Evolutionary conservation across 2,113 vertebrate species (phyloP).

Genomic region (Neodon shergylaensis): DNA sequence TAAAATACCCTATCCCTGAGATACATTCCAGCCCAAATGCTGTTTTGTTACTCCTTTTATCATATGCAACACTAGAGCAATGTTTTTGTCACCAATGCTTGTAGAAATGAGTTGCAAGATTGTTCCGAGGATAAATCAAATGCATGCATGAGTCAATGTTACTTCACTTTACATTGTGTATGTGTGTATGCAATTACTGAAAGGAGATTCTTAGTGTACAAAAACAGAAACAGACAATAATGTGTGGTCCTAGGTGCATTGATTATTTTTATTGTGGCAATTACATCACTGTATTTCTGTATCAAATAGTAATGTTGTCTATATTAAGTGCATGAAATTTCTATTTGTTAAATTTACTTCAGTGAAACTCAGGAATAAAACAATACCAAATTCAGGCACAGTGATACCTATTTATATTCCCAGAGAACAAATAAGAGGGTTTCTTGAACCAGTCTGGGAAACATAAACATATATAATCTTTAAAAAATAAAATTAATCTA

Average conservation of each 20-base stretch:
- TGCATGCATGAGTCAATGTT: background rate
- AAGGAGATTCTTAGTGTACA: background rate
- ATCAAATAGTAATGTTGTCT: background rate
- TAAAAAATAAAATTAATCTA: background rate
- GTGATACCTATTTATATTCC: background rate
- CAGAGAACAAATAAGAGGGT: background rate
- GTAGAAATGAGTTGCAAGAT: background rate
- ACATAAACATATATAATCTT: background rate
- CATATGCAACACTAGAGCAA: background rate
- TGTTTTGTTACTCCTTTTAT: background rate
- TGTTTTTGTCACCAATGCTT: background rate
- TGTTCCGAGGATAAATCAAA: constrained; percentile 23
- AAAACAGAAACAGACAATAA: background rate
- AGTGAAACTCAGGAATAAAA: background rate
- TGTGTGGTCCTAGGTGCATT: background rate
- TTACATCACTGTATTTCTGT: background rate
- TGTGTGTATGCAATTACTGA: background rate
- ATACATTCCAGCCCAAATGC: background rate
- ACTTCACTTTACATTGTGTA: background rate
- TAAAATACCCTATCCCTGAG: background rate
- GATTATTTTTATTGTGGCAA: background rate
- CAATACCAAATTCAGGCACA: background rate
- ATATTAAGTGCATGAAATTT: background rate
- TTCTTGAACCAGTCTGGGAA: background rate
- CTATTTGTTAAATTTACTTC: background rate